These are phyloP conservation scores for Plotosus lineatus DNA, from an alignment of 2,113 vertebrate species.

Conservation along the genomic window DNA sequence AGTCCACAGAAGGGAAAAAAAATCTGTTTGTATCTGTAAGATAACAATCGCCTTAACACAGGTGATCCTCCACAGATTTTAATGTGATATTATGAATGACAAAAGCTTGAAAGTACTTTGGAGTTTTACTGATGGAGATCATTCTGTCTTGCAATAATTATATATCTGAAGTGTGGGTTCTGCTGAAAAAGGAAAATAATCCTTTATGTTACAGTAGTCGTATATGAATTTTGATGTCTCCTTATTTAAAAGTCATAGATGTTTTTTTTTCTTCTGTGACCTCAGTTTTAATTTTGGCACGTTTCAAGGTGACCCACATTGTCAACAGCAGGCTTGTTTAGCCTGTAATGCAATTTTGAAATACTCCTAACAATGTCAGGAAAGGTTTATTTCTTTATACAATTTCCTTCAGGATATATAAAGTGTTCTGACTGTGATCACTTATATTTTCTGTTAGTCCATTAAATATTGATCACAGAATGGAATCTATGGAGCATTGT, in stretches of 20 bases:
- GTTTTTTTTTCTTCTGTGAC: neutral
- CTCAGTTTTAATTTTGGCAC: neutral
- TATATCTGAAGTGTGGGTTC: neutral
- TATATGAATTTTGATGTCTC: too few species aligned
- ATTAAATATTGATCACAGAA: too few species aligned
- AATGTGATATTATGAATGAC: constrained; percentile 58
- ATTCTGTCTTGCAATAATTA: constrained; percentile 13
- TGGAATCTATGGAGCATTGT: too few species aligned
- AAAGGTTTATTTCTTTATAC: too few species aligned
- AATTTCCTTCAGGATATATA: too few species aligned
- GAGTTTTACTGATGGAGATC: constrained; percentile 2
- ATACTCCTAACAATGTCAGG: too few species aligned
- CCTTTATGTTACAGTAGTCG: neutral
- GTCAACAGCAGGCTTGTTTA: neutral
- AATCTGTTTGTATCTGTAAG: constrained; percentile 60
- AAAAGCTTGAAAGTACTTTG: constrained; percentile 27
- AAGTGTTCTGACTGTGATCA: too few species aligned
- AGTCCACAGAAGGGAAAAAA: constrained; percentile 64
- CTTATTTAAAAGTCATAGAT: too few species aligned
- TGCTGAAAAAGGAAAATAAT: neutral
- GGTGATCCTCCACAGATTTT: constrained; percentile 63
- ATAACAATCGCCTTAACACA: constrained; percentile 64
- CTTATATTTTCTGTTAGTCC: too few species aligned
- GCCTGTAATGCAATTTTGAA: neutral
- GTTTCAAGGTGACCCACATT: neutral